A percentile compares a stretch with the other conserved stretches of the same genome.
Conservation (phyloP, 1,140 invertebrate species). For the Stegodyphus dumicola region DNA sequence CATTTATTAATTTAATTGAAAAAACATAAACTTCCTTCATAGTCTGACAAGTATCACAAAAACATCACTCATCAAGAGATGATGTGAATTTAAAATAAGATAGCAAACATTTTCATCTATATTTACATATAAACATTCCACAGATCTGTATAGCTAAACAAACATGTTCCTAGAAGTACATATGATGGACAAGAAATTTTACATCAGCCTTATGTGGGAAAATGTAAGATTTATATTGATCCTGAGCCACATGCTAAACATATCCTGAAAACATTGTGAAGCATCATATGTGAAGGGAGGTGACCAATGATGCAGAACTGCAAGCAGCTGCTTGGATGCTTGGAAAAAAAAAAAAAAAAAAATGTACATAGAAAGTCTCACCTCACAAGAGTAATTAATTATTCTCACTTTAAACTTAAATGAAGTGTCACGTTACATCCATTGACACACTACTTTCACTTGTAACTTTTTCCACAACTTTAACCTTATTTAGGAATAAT, state of each 20-base stretch:
- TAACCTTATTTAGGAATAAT: slow-evolving; percentile 49
- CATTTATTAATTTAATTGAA: slow-evolving; percentile 19
- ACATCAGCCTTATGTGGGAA: not conserved
- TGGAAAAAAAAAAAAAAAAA: no score
- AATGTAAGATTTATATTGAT: slow-evolving; percentile 6
- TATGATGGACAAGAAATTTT: slow-evolving; percentile 11
- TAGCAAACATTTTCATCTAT: slow-evolving; percentile 21
- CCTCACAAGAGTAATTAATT: slow-evolving; percentile 3
- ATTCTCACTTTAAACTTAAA: slow-evolving; percentile 23
- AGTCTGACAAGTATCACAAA: slow-evolving; percentile 53
- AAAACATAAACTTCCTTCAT: not conserved
- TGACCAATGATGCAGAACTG: slow-evolving; percentile 10
- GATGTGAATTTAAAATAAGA: slow-evolving; percentile 55
- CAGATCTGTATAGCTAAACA: slow-evolving; percentile 57
- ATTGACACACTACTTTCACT: slow-evolving; percentile 51
- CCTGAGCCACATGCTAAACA: slow-evolving; percentile 44
- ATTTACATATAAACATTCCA: slow-evolving; percentile 53
- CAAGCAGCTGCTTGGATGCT: slow-evolving; percentile 19
- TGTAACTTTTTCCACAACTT: slow-evolving; percentile 46
- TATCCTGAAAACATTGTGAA: slow-evolving; percentile 53
- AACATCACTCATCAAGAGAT: slow-evolving; percentile 40
- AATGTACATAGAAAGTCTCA: not conserved
- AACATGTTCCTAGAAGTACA: slow-evolving; percentile 47
- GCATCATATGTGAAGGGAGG: slow-evolving; percentile 37
- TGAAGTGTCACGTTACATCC: slow-evolving; percentile 56